These are phyloP conservation scores for Noctilio leporinus DNA, from an alignment of 2,113 vertebrate species.

Conservation along the genomic window DNA sequence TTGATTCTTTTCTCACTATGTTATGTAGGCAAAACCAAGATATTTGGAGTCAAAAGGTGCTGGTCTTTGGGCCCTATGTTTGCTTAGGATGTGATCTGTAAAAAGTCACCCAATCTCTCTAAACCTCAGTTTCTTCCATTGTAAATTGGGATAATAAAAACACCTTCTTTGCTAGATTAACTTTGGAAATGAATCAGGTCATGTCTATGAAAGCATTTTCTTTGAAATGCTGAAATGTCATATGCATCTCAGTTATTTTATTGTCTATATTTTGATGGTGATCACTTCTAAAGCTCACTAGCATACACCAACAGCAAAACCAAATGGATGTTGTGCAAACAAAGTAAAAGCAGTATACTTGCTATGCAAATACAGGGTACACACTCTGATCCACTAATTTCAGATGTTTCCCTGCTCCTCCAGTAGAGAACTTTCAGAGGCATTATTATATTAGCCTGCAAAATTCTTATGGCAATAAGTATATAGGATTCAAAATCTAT, in stretches of 20 bases:
- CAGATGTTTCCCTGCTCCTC: neutral
- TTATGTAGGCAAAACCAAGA: neutral
- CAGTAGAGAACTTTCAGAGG: neutral
- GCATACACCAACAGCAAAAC: neutral
- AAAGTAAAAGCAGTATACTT: neutral
- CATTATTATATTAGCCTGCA: neutral
- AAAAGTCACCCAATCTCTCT: neutral
- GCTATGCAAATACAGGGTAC: neutral
- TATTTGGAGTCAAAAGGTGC: neutral
- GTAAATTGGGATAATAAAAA: neutral
- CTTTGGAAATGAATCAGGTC: neutral
- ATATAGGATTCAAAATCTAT: neutral
- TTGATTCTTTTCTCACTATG: neutral
- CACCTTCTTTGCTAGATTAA: neutral
- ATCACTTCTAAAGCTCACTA: neutral
- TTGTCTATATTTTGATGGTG: neutral
- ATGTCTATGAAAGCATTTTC: neutral
- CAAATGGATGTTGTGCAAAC: neutral
- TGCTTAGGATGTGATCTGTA: neutral
- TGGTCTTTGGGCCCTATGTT: neutral
- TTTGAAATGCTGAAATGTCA: neutral
- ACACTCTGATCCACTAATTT: neutral
- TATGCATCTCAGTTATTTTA: neutral
- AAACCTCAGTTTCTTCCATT: neutral
- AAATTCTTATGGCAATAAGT: neutral